Evolutionary conservation across 2,797 vertebrate species (phyloP).

Genomic region (Parauchenoglanis ngamensis): DNA sequence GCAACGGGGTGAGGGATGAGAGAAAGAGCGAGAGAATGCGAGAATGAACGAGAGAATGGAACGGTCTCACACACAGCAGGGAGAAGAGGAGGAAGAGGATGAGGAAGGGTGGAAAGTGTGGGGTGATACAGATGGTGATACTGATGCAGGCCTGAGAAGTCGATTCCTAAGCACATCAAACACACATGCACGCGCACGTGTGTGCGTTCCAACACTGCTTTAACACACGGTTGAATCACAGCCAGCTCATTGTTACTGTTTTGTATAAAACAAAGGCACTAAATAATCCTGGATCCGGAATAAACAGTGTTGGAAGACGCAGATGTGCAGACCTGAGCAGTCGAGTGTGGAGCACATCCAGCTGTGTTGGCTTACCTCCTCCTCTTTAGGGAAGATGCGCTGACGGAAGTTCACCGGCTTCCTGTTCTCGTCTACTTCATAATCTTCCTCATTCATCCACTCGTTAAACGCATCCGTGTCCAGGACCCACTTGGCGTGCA

Average conservation of each 20-base stretch:
- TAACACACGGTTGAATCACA: background rate
- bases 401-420: conserved; percentile 88
- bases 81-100: conserved; percentile 45
- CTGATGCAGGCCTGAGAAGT: conserved; percentile 34
- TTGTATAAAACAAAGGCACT: background rate
- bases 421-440: conserved; percentile 94
- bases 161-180: conserved; percentile 26
- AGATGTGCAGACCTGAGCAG: background rate
- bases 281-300: too few relatives aligned
- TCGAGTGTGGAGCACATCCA: background rate
- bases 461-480: conserved; percentile 95
- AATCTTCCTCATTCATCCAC: conserved; percentile 99
- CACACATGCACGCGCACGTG: conserved; percentile 34
- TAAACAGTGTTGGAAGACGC: background rate
- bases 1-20: conserved; percentile 77
- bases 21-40: conserved; percentile 71
- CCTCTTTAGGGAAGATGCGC: conserved; percentile 89
- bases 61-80: conserved; percentile 73
- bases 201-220: background rate
- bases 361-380: conserved; percentile 79
- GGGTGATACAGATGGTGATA: conserved; percentile 67
- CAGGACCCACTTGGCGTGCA: conserved; percentile 92
- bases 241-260: background rate
- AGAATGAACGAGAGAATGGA: conserved; percentile 82
- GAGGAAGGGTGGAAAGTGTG: conserved; percentile 59